These are phyloP conservation scores for Baccha elongata DNA, from an alignment of 2,888 invertebrate genomes.

Conservation along the genomic window DNA sequence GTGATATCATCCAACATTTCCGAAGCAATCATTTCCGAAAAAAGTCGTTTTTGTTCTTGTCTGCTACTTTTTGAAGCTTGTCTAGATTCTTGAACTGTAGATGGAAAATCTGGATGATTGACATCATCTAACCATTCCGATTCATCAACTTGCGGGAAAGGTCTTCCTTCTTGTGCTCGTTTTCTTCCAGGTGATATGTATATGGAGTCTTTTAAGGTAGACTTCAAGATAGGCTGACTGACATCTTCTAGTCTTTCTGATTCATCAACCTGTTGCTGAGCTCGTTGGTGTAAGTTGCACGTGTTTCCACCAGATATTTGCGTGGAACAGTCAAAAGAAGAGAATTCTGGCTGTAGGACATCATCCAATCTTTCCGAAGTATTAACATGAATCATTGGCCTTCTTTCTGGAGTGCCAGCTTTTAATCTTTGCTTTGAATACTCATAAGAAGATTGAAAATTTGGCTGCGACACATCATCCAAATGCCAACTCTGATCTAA, in stretches of 20 bases:
- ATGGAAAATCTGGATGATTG: background rate
- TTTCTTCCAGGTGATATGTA: background rate
- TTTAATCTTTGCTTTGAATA: background rate
- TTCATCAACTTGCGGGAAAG: background rate
- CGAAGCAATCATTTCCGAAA: no score
- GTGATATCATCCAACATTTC: background rate
- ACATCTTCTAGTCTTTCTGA: background rate
- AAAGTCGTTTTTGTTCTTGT: no score
- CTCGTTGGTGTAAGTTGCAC: no score
- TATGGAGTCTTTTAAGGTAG: no score
- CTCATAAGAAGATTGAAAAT: background rate
- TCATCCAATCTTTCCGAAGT: background rate
- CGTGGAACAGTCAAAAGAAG: background rate
- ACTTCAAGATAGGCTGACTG: no score
- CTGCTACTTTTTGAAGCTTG: background rate
- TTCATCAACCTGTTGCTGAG: background rate
- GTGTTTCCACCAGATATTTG: background rate
- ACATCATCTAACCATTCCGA: background rate
- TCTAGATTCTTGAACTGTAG: background rate
- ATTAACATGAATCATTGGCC: background rate
- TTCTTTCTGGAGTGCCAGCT: background rate
- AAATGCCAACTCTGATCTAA: no score
- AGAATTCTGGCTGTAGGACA: constrained; percentile 1
- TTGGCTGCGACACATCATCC: background rate
- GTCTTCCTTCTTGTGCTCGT: background rate